Percentiles rank a stretch among this genome's conserved stretches.
phyloP scores from a whole-genome alignment of 1,140 invertebrate genomes.

The Oedothorax gibbosus region DNA sequence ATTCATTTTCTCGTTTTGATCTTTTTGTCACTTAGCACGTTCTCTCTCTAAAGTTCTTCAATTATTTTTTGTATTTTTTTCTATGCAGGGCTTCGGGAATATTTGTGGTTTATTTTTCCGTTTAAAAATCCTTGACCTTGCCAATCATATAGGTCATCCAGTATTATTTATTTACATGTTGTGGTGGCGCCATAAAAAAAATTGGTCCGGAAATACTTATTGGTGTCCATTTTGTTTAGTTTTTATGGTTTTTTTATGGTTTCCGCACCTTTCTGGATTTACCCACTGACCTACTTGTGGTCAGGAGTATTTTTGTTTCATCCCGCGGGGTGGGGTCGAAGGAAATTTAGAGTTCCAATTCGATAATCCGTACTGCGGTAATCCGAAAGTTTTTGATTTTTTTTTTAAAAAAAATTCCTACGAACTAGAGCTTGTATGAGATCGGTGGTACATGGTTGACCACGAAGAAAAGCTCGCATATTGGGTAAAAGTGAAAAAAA shows the following conservation, averaged over 20 bases:
- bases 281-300: conserved; percentile 12
- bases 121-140: conserved; percentile 23
- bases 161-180: background rate
- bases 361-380: no score
- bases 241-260: background rate
- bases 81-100: background rate
- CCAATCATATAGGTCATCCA: background rate
- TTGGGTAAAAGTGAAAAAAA: no score
- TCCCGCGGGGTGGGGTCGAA: background rate
- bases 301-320: background rate
- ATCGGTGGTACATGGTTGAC: no score
- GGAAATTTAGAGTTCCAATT: no score
- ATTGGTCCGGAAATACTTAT: conserved; percentile 20
- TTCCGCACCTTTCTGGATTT: conserved; percentile 14
- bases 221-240: no score
- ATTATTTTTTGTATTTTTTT: background rate
- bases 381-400: no score
- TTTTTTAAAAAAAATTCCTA: no score
- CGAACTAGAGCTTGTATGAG: no score
- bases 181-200: background rate
- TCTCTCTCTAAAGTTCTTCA: background rate
- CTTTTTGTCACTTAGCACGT: no score
- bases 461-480: no score
- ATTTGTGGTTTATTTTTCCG: conserved; percentile 7
- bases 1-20: no score